Evolutionary conservation across 2,888 invertebrate genomes (phyloP).

Genomic region (Steinernema hermaphroditum): DNA sequence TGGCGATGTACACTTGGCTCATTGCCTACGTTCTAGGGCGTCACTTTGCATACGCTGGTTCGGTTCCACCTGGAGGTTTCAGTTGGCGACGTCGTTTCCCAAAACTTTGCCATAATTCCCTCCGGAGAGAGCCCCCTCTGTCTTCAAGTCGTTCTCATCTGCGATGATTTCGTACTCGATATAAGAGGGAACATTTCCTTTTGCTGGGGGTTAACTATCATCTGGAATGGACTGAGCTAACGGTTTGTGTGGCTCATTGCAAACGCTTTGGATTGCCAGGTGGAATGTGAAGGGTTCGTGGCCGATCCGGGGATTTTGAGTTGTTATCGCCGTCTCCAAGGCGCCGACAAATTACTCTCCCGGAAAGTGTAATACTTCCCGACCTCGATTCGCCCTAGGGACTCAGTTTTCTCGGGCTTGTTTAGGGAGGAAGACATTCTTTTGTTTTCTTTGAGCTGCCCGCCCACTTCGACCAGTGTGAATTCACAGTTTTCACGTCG

Average conservation of each 20-base stretch:
- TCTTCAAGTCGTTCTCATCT: background rate
- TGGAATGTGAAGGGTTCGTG: background rate
- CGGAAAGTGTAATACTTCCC: background rate
- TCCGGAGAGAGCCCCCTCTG: background rate
- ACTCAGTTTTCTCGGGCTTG: no score
- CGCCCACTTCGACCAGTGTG: no score
- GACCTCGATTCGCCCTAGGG: background rate
- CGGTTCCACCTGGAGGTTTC: background rate
- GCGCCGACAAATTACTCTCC: constrained; percentile 1
- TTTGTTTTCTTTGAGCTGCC: no score
- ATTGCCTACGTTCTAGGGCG: background rate
- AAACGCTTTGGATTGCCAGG: background rate
- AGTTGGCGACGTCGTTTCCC: background rate
- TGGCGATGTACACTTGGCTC: background rate
- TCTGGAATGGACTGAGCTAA: no score
- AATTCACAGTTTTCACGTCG: no score
- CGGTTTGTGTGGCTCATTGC: background rate
- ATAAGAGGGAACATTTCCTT: background rate
- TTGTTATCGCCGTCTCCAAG: background rate
- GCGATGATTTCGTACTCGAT: background rate
- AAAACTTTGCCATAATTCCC: background rate
- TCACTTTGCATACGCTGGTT: background rate
- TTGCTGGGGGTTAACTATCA: background rate
- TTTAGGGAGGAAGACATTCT: no score
- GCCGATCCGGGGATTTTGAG: background rate